Base-by-base conservation (phyloP, 2,888 invertebrate species). In the Catocala nupta region DNA sequence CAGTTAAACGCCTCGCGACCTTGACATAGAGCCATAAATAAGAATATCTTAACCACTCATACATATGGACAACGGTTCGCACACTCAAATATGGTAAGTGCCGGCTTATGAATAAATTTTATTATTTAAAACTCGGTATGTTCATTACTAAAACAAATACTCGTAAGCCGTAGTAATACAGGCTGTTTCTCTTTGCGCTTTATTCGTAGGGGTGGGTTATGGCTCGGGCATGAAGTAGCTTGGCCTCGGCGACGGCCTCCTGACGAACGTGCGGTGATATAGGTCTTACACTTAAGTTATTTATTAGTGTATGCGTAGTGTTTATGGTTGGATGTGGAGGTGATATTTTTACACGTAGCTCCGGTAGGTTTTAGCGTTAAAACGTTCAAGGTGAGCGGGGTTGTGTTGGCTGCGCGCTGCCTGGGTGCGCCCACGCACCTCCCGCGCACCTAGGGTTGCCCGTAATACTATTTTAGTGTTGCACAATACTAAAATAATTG, bases 101-200 rank as follows among this genome's bases (percentile, higher is more conserved):
- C 90, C 87, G 90, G 89, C 90, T 92, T 94, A 93, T 94, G 94
- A 93, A 94, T 94, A 93, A 86, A 93, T 92, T 93, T 93, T 93
- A 92, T 93, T 93, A 93, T 93, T 93, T 93, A 92, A 94, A 93
- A 93, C 91, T 90, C 88, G 88, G 91, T 90, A 92, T 91, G 93
- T 94, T 93, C 92, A 93, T 94, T 94, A 94, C 94, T 93, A 94
- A 94, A 94, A 94, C 93, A 93, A 94, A 94, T 93, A 93, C 89
- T 89, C 91, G 92, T 91, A 89, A 83, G 83, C 78, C 90, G 91
- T 93, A 93, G 93, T 93, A 92, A 85, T 89, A 93, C 92, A 94
- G 93, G 93, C 80, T 93, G 93, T 77, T 90, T 82, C 84, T 63
- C 75, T 82, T 82, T 69, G 59, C 13, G n/a, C 13, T 44, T 36